Conservation (phyloP, 2,797 vertebrate genomes). For the Falco concolor region DNA sequence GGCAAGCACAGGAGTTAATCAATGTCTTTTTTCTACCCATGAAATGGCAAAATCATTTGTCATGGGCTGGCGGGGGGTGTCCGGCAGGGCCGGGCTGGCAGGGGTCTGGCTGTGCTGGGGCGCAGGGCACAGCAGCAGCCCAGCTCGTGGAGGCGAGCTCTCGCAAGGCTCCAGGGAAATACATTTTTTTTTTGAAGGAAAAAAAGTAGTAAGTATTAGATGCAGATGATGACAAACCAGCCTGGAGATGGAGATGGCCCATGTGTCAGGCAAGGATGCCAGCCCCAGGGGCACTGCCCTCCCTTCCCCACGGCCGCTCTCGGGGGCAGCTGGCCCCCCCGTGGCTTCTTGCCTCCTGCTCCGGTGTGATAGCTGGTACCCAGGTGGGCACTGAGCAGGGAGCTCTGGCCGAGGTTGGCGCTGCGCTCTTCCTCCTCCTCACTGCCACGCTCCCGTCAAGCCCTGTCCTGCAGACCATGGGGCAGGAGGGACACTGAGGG, state of each 20-base stretch:
- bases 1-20: slow-evolving; percentile 18
- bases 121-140: fast-evolving
- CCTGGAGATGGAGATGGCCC: fast-evolving
- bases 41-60: slow-evolving; percentile 29
- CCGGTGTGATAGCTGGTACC: fast-evolving
- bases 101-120: neutral
- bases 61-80: neutral
- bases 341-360: neutral
- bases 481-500: neutral
- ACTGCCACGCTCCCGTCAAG: neutral
- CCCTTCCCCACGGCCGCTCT: neutral
- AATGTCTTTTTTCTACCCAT: neutral
- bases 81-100: fast-evolving
- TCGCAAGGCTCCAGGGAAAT: neutral
- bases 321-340: neutral
- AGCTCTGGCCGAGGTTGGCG: fast-evolving
- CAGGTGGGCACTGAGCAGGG: neutral
- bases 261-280: neutral
- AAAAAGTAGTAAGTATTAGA: neutral
- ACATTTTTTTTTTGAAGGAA: neutral
- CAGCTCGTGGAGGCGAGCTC: fast-evolving
- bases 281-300: neutral
- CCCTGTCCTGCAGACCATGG: fast-evolving
- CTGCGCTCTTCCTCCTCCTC: neutral
- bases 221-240: neutral